A percentile compares a stretch with the other conserved stretches of the same genome.
Conservation (phyloP, 2,888 invertebrate genomes). For the Caenorhabditis imperialis region DNA sequence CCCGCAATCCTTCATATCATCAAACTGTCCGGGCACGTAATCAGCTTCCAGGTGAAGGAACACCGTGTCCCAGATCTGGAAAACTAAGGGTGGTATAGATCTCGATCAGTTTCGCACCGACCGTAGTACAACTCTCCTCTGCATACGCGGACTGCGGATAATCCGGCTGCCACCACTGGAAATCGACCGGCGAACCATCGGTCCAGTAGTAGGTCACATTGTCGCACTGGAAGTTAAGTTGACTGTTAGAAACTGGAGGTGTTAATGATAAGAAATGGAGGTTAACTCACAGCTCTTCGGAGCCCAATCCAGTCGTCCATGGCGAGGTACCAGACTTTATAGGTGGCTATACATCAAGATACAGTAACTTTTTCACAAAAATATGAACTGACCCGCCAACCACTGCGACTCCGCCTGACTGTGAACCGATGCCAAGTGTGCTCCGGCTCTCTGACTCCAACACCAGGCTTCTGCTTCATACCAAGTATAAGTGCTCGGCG, state of each 20-base stretch:
- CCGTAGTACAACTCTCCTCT: conserved; percentile 32
- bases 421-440: conserved; percentile 30
- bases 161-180: conserved; percentile 28
- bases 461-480: conserved; percentile 29
- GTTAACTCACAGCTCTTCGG: conserved; percentile 11
- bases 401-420: conserved; percentile 20
- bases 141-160: conserved; percentile 17
- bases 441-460: conserved; percentile 27
- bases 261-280: too few relatives aligned
- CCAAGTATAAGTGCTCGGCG: conserved; percentile 3
- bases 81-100: too few relatives aligned
- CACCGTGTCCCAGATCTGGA: conserved; percentile 22
- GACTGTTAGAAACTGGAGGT: too few relatives aligned
- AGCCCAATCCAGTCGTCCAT: conserved; percentile 40
- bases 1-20: conserved; percentile 11
- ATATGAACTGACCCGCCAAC: conserved; percentile 25
- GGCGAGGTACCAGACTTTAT: conserved; percentile 19
- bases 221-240: conserved; percentile 42
- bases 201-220: conserved; percentile 29
- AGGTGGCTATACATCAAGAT: too few relatives aligned
- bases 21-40: conserved; percentile 7
- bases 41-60: conserved; percentile 8
- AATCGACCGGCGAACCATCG: conserved; percentile 29
- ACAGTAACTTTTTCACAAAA: too few relatives aligned
- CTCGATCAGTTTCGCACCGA: too few relatives aligned